Base-by-base conservation (phyloP, 2,113 vertebrate genomes). In the Xenopus borealis region DNA sequence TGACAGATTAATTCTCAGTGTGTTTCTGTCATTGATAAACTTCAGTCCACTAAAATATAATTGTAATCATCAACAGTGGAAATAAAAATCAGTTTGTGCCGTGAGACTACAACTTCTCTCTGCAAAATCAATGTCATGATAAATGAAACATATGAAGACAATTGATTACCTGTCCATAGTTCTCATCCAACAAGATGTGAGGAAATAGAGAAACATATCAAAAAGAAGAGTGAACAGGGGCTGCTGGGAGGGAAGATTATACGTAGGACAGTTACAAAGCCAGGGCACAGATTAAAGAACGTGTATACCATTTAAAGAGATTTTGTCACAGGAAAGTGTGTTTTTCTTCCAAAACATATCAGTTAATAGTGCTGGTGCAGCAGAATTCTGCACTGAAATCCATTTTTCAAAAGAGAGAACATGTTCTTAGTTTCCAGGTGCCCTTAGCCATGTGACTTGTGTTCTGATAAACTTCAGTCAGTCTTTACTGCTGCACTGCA, bases 131-230 rank as follows among this genome's bases (percentile, higher is more conserved):
- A 44, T n/a, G 63, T 66, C 33, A 66, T 45, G 63, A 66, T 66
- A 66, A 66, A 66, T 66, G 63, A 66, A 66, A 66, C 63, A 66
- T 66, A 66, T 66, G 63, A 66, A 66, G 44, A 46, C 16, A 66
- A 66, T 66, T 45, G 63, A 66, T 66, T 66, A 66, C 16, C 63
- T 66, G 63, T 66, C 63, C 44, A 66, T 66, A 18, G 63, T 1
- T 66, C 17, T 18, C 40, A 46, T 44, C 40, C 44, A 46, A 40
- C 30, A 18, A 46, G 40, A 46, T 66, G n/a, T 66, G 63, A 66
- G 33, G 63, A 66, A 66, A 45, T 46, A 19, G 33, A 18, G 40
- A 66, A 44, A 45, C 33, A 46, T 66, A 66, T 16, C 63, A 66
- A 45, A 66, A 17, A 18, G 53, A n/a, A 55, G 53, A 55, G 17